Conservation (phyloP, 2,797 vertebrate genomes). For the Diplodus sargus region DNA sequence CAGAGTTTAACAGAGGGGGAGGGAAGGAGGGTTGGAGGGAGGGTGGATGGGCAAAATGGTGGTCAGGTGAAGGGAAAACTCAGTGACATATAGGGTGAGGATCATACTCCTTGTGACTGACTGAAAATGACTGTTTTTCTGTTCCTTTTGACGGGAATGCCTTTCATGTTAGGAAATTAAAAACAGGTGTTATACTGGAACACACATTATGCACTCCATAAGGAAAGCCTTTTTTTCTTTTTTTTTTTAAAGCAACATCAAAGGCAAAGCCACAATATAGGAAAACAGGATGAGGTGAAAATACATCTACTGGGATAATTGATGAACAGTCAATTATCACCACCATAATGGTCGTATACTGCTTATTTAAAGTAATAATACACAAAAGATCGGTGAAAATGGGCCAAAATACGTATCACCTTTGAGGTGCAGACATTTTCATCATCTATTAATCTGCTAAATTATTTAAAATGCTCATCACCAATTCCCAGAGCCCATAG, state of each 20-base stretch:
- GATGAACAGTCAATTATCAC: conserved; percentile 34
- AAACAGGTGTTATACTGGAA: conserved; percentile 94
- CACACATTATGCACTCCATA: conserved; percentile 89
- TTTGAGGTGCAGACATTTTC: background rate
- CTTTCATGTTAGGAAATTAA: conserved; percentile 99
- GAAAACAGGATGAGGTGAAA: conserved; percentile 70
- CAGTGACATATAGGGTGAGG: conserved; percentile 67
- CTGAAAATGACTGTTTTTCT: conserved; percentile 91
- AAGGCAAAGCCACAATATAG: conserved; percentile 90
- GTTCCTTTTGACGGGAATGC: conserved; percentile 93
- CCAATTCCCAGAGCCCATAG: too few species aligned
- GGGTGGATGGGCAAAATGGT: conserved; percentile 15
- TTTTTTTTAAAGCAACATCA: conserved; percentile 88
- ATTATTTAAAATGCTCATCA: too few species aligned
- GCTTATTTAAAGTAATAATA: conserved; percentile 15
- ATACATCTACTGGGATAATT: conserved; percentile 56
- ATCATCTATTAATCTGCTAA: too few species aligned
- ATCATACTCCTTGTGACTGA: conserved; percentile 86
- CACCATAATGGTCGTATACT: background rate
- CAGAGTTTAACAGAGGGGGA: conserved; percentile 14
- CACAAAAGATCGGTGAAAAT: background rate
- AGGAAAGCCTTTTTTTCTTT: conserved; percentile 84
- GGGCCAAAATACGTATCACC: background rate
- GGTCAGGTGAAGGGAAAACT: conserved; percentile 34
- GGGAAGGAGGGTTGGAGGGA: background rate